phyloP scores from a whole-genome alignment of 1,140 invertebrate genomes.

The Caerostris darwini region DNA sequence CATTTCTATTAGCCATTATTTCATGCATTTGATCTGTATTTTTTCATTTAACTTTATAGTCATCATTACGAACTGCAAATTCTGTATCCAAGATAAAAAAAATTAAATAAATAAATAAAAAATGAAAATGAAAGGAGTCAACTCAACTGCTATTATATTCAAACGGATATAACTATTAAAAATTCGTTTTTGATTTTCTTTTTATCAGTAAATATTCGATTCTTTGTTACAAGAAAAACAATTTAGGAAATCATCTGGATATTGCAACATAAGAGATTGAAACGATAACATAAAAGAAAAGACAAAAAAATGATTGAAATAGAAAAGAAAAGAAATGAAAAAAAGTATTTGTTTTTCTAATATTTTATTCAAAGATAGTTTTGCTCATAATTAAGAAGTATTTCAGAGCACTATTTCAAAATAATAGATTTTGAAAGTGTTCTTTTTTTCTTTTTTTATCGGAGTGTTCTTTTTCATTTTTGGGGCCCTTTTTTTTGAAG shows the following conservation, averaged over 20 bases:
- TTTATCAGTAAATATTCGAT: background rate
- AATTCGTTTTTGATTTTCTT: background rate
- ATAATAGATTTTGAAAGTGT: background rate
- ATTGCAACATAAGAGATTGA: background rate
- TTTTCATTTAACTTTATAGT: constrained; percentile 18
- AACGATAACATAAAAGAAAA: background rate
- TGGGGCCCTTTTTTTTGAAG: background rate
- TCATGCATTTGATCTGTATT: background rate
- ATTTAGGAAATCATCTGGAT: background rate
- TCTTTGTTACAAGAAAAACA: constrained; percentile 9
- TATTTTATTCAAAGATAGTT: too few relatives aligned
- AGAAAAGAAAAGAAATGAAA: background rate
- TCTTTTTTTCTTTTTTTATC: too few relatives aligned
- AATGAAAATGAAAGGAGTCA: background rate
- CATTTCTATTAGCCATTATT: background rate
- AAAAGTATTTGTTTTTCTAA: background rate
- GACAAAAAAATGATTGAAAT: background rate
- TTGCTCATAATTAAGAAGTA: too few relatives aligned
- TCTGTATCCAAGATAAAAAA: background rate
- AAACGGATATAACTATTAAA: background rate
- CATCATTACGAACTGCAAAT: background rate
- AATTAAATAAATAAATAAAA: too few relatives aligned
- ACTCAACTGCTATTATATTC: constrained; percentile 8
- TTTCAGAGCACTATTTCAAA: background rate
- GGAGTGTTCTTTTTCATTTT: too few relatives aligned